These are phyloP conservation scores for Lasiurus borealis DNA, from an alignment of 2,113 vertebrate genomes.

Conservation along the genomic window DNA sequence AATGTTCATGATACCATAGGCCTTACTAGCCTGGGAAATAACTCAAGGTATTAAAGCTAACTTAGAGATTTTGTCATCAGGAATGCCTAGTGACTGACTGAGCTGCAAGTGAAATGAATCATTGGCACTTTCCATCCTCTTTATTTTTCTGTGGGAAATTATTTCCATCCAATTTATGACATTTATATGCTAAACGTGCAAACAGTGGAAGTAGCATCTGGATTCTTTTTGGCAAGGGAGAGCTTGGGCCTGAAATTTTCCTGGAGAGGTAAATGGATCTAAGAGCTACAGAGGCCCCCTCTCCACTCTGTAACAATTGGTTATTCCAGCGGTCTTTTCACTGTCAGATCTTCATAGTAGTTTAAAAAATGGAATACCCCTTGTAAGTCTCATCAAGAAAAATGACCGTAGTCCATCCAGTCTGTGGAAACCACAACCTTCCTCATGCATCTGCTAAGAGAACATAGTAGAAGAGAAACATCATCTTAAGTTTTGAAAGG, in stretches of 20 bases:
- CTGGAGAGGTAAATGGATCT: not conserved
- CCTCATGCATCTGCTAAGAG: not conserved
- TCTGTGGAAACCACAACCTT: constrained; percentile 3
- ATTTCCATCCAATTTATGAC: not conserved
- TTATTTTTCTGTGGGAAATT: constrained; percentile 5
- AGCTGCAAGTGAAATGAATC: not conserved
- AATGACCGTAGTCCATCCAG: not conserved
- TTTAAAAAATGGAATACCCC: not conserved
- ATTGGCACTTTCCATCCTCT: not conserved
- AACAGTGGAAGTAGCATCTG: not conserved
- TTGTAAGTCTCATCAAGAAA: not conserved
- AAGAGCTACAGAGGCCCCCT: not conserved
- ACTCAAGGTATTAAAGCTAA: not conserved
- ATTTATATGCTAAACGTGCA: constrained; percentile 36
- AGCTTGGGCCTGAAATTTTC: not conserved
- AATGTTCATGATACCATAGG: not conserved
- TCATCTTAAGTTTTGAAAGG: constrained; percentile 41
- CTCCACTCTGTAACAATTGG: not conserved
- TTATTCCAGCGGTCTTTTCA: not conserved
- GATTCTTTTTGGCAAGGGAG: not conserved
- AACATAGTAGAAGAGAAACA: not conserved
- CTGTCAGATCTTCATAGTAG: constrained; percentile 13
- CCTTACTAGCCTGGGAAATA: not conserved
- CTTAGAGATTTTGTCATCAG: not conserved
- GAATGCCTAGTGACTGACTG: not conserved